Evolutionary conservation across 2,797 vertebrate genomes (phyloP).

Genomic region (Enteromius afrohamiltoni): DNA sequence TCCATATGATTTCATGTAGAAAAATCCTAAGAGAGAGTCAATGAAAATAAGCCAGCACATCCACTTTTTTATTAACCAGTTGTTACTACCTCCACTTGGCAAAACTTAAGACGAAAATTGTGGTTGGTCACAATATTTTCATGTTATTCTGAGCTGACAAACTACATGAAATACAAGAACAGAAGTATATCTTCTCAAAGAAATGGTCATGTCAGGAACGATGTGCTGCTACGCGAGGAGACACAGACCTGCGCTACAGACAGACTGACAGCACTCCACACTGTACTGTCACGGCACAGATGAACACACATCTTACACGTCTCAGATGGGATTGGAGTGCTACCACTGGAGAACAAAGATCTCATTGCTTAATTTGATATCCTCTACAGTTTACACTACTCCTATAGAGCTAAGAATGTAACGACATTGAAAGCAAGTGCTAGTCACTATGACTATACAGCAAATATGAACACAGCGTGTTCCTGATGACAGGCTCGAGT

Average conservation of each 20-base stretch:
- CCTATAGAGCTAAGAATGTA: constrained; percentile 67
- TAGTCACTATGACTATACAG: constrained; percentile 73
- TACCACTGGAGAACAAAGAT: constrained; percentile 57
- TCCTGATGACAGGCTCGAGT: constrained; percentile 15
- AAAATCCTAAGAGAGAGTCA: background rate
- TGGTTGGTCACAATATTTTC: background rate
- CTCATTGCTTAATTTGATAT: constrained; percentile 65
- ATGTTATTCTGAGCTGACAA: constrained; percentile 43
- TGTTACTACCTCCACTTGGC: background rate
- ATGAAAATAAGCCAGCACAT: constrained; percentile 1
- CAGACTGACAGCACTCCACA: constrained; percentile 53
- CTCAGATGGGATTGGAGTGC: constrained; percentile 62
- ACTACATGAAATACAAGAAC: constrained; percentile 67
- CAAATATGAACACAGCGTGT: constrained; percentile 51
- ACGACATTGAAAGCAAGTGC: constrained; percentile 66
- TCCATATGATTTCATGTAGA: background rate
- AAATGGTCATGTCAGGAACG: constrained; percentile 29
- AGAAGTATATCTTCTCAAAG: constrained; percentile 61
- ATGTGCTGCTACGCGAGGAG: constrained; percentile 70
- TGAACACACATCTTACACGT: constrained; percentile 49
- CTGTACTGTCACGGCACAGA: constrained; percentile 52
- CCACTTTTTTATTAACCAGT: constrained; percentile 8
- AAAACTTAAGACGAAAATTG: background rate
- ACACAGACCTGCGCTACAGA: constrained; percentile 50
- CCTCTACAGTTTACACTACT: constrained; percentile 61